Percentiles rank a stretch among this genome's conserved stretches.
Evolutionary conservation across 1,140 invertebrate species (phyloP).

Genomic region (Chelonus insularis): DNA sequence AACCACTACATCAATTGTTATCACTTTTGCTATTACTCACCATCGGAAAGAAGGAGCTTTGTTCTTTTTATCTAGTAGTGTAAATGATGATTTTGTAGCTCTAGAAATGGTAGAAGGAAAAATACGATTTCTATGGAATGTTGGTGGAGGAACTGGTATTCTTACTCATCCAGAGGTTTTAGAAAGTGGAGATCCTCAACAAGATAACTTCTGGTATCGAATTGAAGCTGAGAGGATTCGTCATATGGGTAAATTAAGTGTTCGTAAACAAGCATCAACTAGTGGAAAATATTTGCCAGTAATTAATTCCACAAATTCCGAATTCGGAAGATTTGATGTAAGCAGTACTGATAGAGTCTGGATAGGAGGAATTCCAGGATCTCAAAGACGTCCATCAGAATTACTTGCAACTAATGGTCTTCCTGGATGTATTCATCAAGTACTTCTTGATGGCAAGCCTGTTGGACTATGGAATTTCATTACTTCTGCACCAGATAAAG

Average conservation of each 20-base stretch:
- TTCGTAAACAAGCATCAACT: constrained; percentile 57
- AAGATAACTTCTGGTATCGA: constrained; percentile 74
- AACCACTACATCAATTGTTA: constrained; percentile 70
- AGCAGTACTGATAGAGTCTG: constrained; percentile 60
- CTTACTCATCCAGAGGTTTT: constrained; percentile 68
- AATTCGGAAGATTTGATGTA: constrained; percentile 62
- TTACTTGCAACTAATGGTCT: constrained; percentile 61
- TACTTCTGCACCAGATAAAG: constrained; percentile 63
- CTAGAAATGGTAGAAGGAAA: constrained; percentile 78
- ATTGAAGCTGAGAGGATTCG: constrained; percentile 69
- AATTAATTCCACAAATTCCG: constrained; percentile 55
- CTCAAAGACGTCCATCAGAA: constrained; percentile 55
- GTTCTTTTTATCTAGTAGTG: constrained; percentile 68
- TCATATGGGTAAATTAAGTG: constrained; percentile 63
- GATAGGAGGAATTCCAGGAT: constrained; percentile 63
- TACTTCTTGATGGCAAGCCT: constrained; percentile 74
- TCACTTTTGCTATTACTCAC: constrained; percentile 69
- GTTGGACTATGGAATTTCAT: constrained; percentile 89
- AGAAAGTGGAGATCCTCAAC: constrained; percentile 62
- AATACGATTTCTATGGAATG: constrained; percentile 76
- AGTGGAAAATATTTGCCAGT: constrained; percentile 46
- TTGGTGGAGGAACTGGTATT: constrained; percentile 69
- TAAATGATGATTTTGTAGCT: constrained; percentile 73
- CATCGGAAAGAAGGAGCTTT: constrained; percentile 67
- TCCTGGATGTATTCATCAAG: constrained; percentile 77